Evolutionary conservation across 2,888 invertebrate genomes (phyloP).

Genomic region (Leuctra nigra): DNA sequence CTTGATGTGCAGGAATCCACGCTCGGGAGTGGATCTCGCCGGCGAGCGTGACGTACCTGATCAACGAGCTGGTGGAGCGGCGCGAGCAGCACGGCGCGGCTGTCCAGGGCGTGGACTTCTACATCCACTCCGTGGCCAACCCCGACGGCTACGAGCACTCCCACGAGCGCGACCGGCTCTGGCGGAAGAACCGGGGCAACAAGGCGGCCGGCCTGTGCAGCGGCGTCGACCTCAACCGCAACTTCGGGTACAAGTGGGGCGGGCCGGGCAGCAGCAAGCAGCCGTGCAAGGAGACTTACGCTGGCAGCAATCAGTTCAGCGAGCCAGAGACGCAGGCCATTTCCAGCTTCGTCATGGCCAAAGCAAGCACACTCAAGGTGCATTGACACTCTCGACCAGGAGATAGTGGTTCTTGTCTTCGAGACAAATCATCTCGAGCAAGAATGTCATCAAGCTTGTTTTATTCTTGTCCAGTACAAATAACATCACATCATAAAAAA

Average conservation of each 20-base stretch:
- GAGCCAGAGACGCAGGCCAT: conserved; percentile 77
- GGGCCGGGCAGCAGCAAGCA: conserved; percentile 76
- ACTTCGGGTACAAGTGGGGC: conserved; percentile 84
- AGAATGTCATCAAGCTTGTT: no score
- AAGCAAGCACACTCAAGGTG: conserved; percentile 36
- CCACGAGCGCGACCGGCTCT: conserved; percentile 57
- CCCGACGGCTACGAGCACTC: conserved; percentile 87
- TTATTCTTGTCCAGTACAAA: no score
- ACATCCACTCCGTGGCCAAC: conserved; percentile 66
- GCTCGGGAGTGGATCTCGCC: conserved; percentile 87
- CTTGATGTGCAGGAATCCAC: conserved; percentile 74
- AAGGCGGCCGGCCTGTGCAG: conserved; percentile 43
- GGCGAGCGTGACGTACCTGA: conserved; percentile 68
- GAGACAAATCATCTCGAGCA: no score
- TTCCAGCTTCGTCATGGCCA: conserved; percentile 42
- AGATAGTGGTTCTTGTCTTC: no score
- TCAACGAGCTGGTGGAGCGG: conserved; percentile 61
- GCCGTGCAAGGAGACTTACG: conserved; percentile 75
- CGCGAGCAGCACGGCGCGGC: conserved; percentile 55
- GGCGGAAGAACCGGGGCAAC: conserved; percentile 66
- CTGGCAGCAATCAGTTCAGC: conserved; percentile 73
- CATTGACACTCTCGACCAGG: not conserved
- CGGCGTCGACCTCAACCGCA: conserved; percentile 79
- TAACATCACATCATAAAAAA: no score
- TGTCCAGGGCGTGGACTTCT: conserved; percentile 51